These are phyloP conservation scores for Actinia equina DNA, from an alignment of 64 coral and sea anemone species.

Conservation along the genomic window DNA sequence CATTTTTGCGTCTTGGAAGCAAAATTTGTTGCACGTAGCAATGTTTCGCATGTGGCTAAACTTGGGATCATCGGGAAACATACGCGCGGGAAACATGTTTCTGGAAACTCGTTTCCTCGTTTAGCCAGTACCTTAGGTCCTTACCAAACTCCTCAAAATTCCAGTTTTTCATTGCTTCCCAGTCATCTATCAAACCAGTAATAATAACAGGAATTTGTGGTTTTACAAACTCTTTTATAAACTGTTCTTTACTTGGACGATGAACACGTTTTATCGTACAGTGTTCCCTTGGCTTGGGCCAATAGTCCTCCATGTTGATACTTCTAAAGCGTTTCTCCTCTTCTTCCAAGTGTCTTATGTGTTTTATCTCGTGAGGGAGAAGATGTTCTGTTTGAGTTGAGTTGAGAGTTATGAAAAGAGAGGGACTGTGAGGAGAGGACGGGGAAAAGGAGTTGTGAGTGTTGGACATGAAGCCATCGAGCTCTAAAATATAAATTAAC, in stretches of 20 bases:
- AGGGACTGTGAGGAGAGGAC: not conserved
- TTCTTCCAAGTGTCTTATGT: slow-evolving; percentile 27
- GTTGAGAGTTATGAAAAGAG: slow-evolving; percentile 11
- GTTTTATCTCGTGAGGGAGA: slow-evolving; percentile 57
- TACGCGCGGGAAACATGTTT: too few relatives aligned
- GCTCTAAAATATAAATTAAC: not conserved
- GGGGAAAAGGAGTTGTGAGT: slow-evolving; percentile 15
- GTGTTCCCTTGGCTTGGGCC: not conserved
- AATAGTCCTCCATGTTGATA: slow-evolving; percentile 33
- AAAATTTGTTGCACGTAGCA: too few relatives aligned
- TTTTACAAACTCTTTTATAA: slow-evolving; percentile 47
- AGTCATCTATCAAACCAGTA: slow-evolving; percentile 67
- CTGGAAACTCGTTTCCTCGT: too few relatives aligned
- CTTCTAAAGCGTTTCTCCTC: slow-evolving; percentile 28
- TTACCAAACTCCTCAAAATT: slow-evolving; percentile 69
- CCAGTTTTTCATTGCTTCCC: slow-evolving; percentile 58
- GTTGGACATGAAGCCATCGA: not conserved
- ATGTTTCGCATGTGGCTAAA: too few relatives aligned
- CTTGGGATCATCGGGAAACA: too few relatives aligned
- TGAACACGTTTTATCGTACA: slow-evolving; percentile 57
- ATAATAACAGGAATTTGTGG: slow-evolving; percentile 64
- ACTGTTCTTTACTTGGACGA: slow-evolving; percentile 49
- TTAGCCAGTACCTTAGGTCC: not conserved
- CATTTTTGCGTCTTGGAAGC: too few relatives aligned
- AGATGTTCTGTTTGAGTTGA: not conserved